Base-by-base conservation (phyloP, 2,797 vertebrate genomes). In the Choloepus didactylus region DNA sequence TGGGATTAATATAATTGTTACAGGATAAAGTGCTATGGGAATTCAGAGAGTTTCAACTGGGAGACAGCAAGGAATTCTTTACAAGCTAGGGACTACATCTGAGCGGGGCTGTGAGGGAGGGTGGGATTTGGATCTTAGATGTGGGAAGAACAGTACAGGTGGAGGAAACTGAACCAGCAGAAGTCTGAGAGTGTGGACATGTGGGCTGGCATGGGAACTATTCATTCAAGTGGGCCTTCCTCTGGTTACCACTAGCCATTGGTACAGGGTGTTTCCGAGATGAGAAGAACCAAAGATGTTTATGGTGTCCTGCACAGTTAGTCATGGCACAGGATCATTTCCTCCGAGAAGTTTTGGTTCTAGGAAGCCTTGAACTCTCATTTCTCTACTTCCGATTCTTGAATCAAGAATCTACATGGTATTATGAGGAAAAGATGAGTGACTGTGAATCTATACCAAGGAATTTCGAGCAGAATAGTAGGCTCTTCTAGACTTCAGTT, bases 401-500 rank as follows among this genome's bases (percentile, higher is more conserved):
- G 44, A 88, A 67, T 88, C 46, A 88, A 85, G 67, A 64, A 69
- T 72, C 64, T 67, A 54, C 46, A 27, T 2, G 25, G 25, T 16
- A 21, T 31, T 70, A 81, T 1, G 75, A 86, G 64, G 46, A 86
- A 80, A 95, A 62, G 62, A 64, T 23, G 72, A 94, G 23, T 73
- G 46, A 46, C 44, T 59, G 51, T 11, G 54, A 85, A 46, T 77
- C 29, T 59, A 62, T 0, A 0, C 29, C 77, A 82, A 88, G 49
- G 49, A 77, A 18, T 44, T 59, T 79, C 44, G 23, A 46, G 69
- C n/a, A 81, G n/a, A 80, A 44, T 15, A 67, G 15, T 75, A 44
- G 54, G 56, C 87, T 82, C 88, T 97, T 95, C 75, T 69, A 88
- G 79, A 75, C 12, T 62, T 62, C 25, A 79, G 92, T 38, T 60